Evolutionary conservation across 2,888 invertebrate genomes (phyloP).

Genomic region (Hydriomena furcata): DNA sequence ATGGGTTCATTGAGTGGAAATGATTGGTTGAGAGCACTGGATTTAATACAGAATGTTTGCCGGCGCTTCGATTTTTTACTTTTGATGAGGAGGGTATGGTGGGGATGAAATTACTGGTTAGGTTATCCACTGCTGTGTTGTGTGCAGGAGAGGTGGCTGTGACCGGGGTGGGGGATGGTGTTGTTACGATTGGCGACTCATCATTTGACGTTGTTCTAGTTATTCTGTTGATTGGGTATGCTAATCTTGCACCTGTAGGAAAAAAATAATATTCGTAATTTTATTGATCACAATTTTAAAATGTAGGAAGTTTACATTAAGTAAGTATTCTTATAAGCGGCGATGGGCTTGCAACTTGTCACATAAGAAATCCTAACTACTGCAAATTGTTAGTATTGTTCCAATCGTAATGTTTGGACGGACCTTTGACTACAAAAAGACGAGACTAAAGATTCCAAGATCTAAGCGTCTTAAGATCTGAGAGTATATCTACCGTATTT

Average conservation of each 20-base stretch:
- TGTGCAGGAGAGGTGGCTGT: constrained; percentile 45
- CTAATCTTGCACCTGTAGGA: constrained; percentile 51
- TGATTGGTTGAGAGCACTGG: constrained; percentile 51
- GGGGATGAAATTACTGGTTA: constrained; percentile 44
- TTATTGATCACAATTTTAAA: no score
- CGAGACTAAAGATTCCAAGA: no score
- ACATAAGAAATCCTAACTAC: no score
- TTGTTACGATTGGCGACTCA: constrained; percentile 49
- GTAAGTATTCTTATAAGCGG: no score
- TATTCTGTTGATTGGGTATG: constrained; percentile 46
- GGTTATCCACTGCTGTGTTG: constrained; percentile 45
- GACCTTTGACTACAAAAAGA: no score
- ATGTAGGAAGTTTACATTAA: no score
- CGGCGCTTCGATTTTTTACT: constrained; percentile 39
- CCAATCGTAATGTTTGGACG: no score
- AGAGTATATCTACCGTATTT: no score
- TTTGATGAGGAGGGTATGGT: constrained; percentile 54
- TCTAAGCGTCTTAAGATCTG: no score
- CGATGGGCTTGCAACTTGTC: no score
- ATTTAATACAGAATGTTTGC: constrained; percentile 43
- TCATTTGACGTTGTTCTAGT: constrained; percentile 47
- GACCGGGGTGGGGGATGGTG: constrained; percentile 55
- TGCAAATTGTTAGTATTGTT: no score
- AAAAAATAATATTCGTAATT: constrained; percentile 8
- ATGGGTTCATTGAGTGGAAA: constrained; percentile 63